Evolutionary conservation across 2,113 vertebrate species (phyloP), one percentile per base, ranked within the genome.

Genomic region (Shinisaurus crocodilurus): DNA sequence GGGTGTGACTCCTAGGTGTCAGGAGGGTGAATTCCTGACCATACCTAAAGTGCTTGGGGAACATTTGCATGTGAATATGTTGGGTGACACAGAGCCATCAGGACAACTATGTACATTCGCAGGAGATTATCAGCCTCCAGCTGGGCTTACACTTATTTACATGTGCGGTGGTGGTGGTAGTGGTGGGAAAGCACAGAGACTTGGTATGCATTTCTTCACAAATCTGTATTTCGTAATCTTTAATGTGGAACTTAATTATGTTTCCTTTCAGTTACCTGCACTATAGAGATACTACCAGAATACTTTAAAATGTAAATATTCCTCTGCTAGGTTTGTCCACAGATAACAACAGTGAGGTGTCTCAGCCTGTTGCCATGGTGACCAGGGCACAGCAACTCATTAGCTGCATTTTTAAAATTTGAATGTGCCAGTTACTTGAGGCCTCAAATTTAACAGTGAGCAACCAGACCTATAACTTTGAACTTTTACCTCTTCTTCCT

Each of bases 351-450:
- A 54, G 40, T 37, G 43, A 67, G 15, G 43, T 77, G 69, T 67
- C 70, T 77, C 32, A 69, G 32, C 13, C 57, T 10, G 74, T 77
- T 90, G 72, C 72, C n/a, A 50, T 48, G 85, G 88, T 48, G 54
- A 91, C 88, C 89, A 93, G 94, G 95, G 92, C 88, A 93, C 72
- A 92, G 54, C 34, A 95, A 93, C 92, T 92, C 94, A 93, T 95
- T 91, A 94, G 93, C 63, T 94, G 92, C 70, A 92, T 94, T 94
- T 95, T 91, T 92, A 86, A 95, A 77, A n/a, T 76, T 88, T 91
- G 72, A 60, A 76, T 48, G 40, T 84, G 90, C 85, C 43, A 84
- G 57, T 86, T 76, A 69, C 0, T 2, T 72, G 81, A 25, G 0
- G 0, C 45, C 83, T 92, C 88, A 76, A 89, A 87, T 43, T 63